These are phyloP conservation scores for Holotrichia oblita DNA, from an alignment of 1,140 invertebrate species.

Conservation along the genomic window DNA sequence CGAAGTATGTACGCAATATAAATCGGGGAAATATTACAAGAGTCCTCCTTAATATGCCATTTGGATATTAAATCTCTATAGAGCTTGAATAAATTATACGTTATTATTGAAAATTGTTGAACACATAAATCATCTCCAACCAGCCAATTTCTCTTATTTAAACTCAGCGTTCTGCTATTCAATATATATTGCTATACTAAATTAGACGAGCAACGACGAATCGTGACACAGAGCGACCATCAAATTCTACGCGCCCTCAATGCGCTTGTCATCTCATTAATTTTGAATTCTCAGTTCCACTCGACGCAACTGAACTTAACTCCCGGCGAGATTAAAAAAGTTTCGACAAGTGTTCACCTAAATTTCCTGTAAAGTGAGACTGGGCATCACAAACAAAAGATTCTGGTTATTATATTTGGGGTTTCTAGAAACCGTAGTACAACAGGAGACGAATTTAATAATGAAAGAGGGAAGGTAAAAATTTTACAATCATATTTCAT, in stretches of 20 bases:
- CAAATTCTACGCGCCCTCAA: background rate
- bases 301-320: conserved; percentile 11
- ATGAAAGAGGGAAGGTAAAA: conserved; percentile 3
- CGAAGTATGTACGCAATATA: no score
- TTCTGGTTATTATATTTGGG: background rate
- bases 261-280: conserved; percentile 6
- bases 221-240: background rate
- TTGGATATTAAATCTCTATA: no score
- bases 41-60: no score
- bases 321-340: background rate
- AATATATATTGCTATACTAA: background rate
- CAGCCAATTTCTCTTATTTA: conserved; percentile 7
- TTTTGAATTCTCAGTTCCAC: background rate
- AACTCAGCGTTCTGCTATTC: background rate
- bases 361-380: background rate
- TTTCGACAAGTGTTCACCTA: conserved; percentile 1
- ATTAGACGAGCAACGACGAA: background rate
- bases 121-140: background rate
- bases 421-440: background rate
- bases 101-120: background rate
- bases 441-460: background rate
- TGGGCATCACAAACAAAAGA: background rate
- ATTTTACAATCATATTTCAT: no score
- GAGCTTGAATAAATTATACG: no score
- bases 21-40: no score